Evolutionary conservation across 1,140 invertebrate species (phyloP), one percentile per base, ranked within the genome.

Genomic region (Neuroterus valhalla): DNA sequence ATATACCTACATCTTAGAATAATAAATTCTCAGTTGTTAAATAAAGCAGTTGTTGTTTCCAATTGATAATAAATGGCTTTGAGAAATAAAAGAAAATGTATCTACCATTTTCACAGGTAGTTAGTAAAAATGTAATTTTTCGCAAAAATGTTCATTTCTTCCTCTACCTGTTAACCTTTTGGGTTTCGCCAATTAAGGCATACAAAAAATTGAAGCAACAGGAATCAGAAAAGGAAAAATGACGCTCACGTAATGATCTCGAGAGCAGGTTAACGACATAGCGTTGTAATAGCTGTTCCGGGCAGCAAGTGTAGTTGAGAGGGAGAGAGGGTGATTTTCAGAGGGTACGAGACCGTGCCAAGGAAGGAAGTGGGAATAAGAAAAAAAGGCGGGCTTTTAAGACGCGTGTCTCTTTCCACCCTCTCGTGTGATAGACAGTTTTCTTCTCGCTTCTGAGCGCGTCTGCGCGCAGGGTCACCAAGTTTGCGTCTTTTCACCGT

Each of bases 401-500:
- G 74, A 71, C 68, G 50, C 70, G 68, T 15, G 69, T 45, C 44
- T 70, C 23, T 73, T 52, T 38, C 55, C 68, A 77, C 75, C 72
- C 69, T 69, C 71, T 46, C 76, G 70, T 75, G 74, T 77, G 66
- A 15, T 68, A 43, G 69, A 70, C 48, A 72, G 71, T 75, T 75
- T 77, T 75, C 66, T 48, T 76, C 72, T 19, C 62, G 74, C 73
- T 68, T 66, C 62, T 69, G 79, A 75, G 38, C 72, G 80, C 75
- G 81, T 72, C 77, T 82, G 82, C 79, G 80, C 82, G 78, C 77
- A 45, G 12, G 62, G 74, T 76, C 68, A 76, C 48, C 17, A 44
- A 45, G 76, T 83, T 78, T 77, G 72, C 82, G 86, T 88, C 86
- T 87, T 88, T 88, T 86, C 82, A 81, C 85, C 85, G 85, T 86